Evolutionary conservation across 2,888 invertebrate genomes (phyloP).

Genomic region (Sinohyriopsis cumingii): DNA sequence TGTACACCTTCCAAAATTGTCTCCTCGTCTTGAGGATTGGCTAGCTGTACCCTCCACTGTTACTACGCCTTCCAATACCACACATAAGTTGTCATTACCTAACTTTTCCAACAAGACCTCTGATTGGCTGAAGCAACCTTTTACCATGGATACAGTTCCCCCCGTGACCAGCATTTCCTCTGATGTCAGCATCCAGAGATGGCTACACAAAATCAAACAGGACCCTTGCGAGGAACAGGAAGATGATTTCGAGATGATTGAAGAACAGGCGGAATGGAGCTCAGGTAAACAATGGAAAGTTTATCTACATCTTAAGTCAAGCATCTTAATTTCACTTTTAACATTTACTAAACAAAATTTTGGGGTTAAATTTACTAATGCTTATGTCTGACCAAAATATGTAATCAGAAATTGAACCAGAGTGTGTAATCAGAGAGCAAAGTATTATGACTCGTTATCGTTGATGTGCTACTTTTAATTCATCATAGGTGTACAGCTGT

Average conservation of each 20-base stretch:
- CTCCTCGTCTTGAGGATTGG: conserved; percentile 58
- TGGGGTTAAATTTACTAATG: neutral
- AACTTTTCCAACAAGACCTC: conserved; percentile 31
- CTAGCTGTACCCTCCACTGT: conserved; percentile 43
- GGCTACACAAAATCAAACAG: conserved; percentile 66
- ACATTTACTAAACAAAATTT: neutral
- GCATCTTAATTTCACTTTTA: neutral
- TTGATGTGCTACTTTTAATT: no score
- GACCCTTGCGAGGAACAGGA: conserved; percentile 64
- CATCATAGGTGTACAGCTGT: no score
- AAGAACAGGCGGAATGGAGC: conserved; percentile 31
- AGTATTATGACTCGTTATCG: no score
- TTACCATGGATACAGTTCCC: conserved; percentile 14
- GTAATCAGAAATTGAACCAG: no score
- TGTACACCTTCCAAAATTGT: conserved; percentile 60
- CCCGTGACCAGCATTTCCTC: conserved; percentile 25
- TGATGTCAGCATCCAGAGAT: conserved; percentile 61
- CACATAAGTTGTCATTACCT: conserved; percentile 38
- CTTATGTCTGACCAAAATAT: no score
- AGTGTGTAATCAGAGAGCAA: no score
- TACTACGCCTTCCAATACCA: conserved; percentile 12
- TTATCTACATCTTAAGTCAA: neutral
- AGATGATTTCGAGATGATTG: conserved; percentile 63
- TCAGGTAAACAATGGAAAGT: no score
- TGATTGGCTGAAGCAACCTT: conserved; percentile 38